These are phyloP conservation scores for Ichneumoninae sp. DNA, from an alignment of 2,888 invertebrate genomes.

Conservation along the genomic window DNA sequence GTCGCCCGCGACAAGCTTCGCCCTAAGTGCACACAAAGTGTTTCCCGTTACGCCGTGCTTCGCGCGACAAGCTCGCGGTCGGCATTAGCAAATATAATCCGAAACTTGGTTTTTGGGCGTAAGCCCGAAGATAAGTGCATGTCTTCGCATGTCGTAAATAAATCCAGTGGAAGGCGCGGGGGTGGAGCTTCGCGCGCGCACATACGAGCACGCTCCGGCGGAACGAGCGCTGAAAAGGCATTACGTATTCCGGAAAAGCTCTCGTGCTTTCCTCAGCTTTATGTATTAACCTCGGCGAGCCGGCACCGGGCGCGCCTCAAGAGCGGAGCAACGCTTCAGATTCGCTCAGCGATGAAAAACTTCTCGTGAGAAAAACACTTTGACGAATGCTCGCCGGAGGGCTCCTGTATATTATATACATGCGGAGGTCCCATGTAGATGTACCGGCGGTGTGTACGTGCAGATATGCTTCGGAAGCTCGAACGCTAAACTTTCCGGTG, in stretches of 20 bases:
- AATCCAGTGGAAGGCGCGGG: neutral
- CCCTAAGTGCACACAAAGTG: neutral
- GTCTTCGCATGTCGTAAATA: conserved; percentile 15
- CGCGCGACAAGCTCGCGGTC: no score
- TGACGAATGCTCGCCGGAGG: conserved; percentile 65
- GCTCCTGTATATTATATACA: conserved; percentile 18
- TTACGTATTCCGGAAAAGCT: conserved; percentile 69
- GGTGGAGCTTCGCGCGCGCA: neutral
- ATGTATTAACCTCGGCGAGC: conserved; percentile 66
- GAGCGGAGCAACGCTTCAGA: conserved; percentile 63
- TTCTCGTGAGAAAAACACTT: conserved; percentile 66
- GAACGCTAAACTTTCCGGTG: neutral
- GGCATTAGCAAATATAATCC: conserved; percentile 32
- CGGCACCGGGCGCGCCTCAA: conserved; percentile 1
- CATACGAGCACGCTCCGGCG: conserved; percentile 1
- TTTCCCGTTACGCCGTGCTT: neutral
- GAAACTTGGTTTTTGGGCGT: conserved; percentile 31
- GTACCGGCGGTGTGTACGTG: conserved; percentile 8
- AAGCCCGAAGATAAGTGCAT: conserved; percentile 20
- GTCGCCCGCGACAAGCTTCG: neutral
- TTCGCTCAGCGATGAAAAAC: conserved; percentile 66
- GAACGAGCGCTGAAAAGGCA: conserved; percentile 39
- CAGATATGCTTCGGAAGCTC: neutral
- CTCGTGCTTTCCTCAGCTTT: conserved; percentile 61
- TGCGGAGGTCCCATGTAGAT: conserved; percentile 17